phyloP scores from a whole-genome alignment of 2,113 vertebrate species.

The Felis catus region DNA sequence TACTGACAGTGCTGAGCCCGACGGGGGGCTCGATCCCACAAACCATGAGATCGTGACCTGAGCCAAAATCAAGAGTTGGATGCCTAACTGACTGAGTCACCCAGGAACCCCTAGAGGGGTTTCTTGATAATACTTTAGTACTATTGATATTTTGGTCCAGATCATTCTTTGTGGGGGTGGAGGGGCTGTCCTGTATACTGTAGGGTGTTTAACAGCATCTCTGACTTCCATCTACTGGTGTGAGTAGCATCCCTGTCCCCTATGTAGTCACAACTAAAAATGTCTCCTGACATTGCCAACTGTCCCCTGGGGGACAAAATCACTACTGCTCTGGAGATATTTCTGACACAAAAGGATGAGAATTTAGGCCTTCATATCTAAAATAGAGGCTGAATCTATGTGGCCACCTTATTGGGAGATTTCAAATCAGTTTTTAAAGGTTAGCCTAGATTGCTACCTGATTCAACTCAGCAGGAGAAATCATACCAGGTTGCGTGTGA shows the following conservation, averaged over 20 bases:
- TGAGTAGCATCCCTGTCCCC: background rate
- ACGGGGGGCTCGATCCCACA: too few species aligned
- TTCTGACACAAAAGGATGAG: conserved; percentile 30
- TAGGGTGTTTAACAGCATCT: background rate
- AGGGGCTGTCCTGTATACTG: background rate
- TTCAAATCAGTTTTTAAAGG: conserved; percentile 76
- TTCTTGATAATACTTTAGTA: background rate
- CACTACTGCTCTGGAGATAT: background rate
- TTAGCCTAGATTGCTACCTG: conserved; percentile 74
- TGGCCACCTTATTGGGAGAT: conserved; percentile 31
- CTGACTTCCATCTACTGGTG: background rate
- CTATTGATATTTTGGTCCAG: background rate
- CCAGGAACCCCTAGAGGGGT: background rate
- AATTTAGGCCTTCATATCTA: conserved; percentile 1
- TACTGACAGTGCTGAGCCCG: too few species aligned
- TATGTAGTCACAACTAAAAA: background rate
- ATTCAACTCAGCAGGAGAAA: conserved; percentile 75
- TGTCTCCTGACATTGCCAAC: background rate
- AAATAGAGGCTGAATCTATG: conserved; percentile 41
- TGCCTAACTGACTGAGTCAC: too few species aligned
- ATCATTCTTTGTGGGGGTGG: background rate
- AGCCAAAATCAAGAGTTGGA: too few species aligned
- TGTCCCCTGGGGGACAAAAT: background rate
- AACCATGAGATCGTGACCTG: too few species aligned
- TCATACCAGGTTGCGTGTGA: conserved; percentile 64